phyloP scores from a whole-genome alignment of 2,113 vertebrate genomes.

The Hippocampus comes region DNA sequence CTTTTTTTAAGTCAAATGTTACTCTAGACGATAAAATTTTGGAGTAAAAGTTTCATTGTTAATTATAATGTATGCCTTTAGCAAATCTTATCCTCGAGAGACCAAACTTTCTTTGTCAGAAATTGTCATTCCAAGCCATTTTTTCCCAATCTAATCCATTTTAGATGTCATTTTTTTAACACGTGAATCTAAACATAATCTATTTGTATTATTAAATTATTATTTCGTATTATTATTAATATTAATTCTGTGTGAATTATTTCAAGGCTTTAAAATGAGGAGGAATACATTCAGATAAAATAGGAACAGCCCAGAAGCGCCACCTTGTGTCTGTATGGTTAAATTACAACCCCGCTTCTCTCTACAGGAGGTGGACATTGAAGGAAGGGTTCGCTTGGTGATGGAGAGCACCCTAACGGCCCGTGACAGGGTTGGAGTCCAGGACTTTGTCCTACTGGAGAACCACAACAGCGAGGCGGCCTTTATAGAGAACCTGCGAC shows the following conservation, averaged over 20 bases:
- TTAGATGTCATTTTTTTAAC: background rate
- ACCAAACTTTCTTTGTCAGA: background rate
- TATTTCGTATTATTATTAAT: background rate
- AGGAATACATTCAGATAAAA: background rate
- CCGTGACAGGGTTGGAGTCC: conserved; percentile 92
- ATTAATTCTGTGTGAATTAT: background rate
- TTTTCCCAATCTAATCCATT: background rate
- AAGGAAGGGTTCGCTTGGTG: conserved; percentile 85
- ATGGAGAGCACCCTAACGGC: conserved; percentile 95
- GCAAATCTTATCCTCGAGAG: no score
- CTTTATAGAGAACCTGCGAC: conserved; percentile 92
- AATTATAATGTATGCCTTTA: no score
- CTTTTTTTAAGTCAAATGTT: no score
- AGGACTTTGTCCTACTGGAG: conserved; percentile 94
- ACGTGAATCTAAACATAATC: background rate
- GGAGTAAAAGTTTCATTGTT: background rate
- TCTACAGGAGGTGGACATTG: conserved; percentile 80
- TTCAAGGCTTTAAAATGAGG: background rate
- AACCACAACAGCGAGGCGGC: conserved; percentile 95
- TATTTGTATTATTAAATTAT: background rate
- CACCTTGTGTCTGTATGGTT: background rate
- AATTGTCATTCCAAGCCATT: background rate
- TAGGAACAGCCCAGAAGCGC: conserved; percentile 1
- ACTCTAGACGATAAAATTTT: background rate
- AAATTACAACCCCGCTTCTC: conserved; percentile 1